These are phyloP conservation scores for Danio jaintianensis DNA, from an alignment of 2,797 vertebrate genomes.

Conservation along the genomic window DNA sequence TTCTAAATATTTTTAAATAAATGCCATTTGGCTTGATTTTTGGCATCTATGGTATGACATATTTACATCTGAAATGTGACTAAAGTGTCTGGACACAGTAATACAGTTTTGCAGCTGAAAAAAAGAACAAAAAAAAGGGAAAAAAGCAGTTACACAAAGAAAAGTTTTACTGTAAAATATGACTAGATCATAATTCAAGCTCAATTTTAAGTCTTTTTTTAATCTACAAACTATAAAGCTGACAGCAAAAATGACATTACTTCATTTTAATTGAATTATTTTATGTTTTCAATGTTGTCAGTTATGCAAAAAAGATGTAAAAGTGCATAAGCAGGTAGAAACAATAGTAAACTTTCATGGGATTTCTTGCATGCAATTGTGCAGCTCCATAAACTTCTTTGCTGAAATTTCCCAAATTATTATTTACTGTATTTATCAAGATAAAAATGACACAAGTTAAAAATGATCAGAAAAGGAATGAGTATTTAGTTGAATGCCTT, in stretches of 20 bases:
- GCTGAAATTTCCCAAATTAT: constrained; percentile 20
- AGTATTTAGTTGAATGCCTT: neutral
- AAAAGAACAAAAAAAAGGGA: neutral
- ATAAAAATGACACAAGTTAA: too few species aligned
- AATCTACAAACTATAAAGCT: constrained; percentile 1
- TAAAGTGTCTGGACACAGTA: neutral
- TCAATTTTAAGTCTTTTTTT: neutral
- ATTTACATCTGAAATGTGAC: neutral
- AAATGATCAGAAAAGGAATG: constrained; percentile 2
- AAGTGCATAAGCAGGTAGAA: constrained; percentile 23
- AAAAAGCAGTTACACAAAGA: neutral
- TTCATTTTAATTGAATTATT: constrained; percentile 26
- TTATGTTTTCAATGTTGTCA: constrained; percentile 50
- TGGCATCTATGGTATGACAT: neutral
- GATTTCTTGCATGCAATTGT: constrained; percentile 18
- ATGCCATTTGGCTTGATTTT: neutral
- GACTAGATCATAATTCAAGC: neutral
- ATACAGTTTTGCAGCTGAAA: neutral
- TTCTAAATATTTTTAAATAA: neutral
- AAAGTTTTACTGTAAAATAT: constrained; percentile 3
- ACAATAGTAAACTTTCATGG: neutral
- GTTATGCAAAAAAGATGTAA: constrained; percentile 55
- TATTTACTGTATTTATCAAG: neutral
- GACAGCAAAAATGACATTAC: constrained; percentile 22
- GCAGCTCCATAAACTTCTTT: neutral